phyloP scores from a whole-genome alignment of 1,140 invertebrate genomes.

The Cecropterus lyciades region DNA sequence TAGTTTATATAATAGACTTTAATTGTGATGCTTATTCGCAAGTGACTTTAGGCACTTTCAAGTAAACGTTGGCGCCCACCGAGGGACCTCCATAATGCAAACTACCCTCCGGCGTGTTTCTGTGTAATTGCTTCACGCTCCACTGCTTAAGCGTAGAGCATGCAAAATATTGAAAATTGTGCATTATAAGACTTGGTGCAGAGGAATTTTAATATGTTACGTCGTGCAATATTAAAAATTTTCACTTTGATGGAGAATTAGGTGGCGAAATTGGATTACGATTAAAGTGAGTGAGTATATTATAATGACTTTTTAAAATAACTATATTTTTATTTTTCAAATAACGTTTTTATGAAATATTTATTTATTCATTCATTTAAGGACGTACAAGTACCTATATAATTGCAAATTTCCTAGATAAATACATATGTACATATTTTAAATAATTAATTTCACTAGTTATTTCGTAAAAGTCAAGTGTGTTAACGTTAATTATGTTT shows the following conservation, averaged over 20 bases:
- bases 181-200: constrained; percentile 35
- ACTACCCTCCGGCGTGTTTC: constrained; percentile 36
- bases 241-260: constrained; percentile 30
- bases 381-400: too few relatives aligned
- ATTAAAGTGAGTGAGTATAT: background rate
- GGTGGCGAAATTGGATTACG: constrained; percentile 21
- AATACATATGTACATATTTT: too few relatives aligned
- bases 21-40: constrained; percentile 17
- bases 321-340: too few relatives aligned
- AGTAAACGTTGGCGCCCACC: constrained; percentile 40
- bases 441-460: too few relatives aligned
- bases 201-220: constrained; percentile 42
- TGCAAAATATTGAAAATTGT: constrained; percentile 49
- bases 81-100: constrained; percentile 31
- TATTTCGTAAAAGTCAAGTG: too few relatives aligned
- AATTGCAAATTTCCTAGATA: too few relatives aligned
- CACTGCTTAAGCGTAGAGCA: constrained; percentile 42
- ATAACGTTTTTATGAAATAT: too few relatives aligned
- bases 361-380: too few relatives aligned
- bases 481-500: too few relatives aligned
- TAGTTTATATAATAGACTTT: too few relatives aligned
- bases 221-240: constrained; percentile 24
- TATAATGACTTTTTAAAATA: too few relatives aligned
- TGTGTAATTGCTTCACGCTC: constrained; percentile 48
- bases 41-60: constrained; percentile 30